phyloP scores from a whole-genome alignment of 1,140 invertebrate species.

The Heterodera schachtii region DNA sequence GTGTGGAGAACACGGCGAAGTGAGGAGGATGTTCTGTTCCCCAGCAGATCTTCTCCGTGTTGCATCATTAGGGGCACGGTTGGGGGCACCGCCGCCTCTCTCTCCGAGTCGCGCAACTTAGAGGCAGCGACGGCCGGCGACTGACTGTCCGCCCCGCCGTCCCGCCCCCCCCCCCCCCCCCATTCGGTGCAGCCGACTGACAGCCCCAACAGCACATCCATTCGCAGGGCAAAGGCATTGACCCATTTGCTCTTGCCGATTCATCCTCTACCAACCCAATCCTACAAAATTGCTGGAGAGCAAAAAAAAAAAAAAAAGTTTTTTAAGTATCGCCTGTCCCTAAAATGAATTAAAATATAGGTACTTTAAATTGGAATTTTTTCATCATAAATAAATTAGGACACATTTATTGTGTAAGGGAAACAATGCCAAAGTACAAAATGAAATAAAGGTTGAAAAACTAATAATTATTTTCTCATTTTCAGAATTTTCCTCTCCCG shows the following conservation, averaged over 20 bases:
- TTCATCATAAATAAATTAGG: no score
- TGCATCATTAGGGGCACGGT: slow-evolving; percentile 5
- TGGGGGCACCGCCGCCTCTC: neutral
- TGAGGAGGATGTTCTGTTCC: neutral
- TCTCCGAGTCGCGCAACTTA: slow-evolving; percentile 4
- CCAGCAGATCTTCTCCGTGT: neutral
- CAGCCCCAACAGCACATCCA: neutral
- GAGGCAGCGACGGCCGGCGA: neutral
- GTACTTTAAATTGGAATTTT: no score
- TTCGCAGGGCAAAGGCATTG: neutral
- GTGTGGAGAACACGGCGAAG: neutral
- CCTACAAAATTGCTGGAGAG: neutral
- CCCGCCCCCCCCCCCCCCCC: neutral
- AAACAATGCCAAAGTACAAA: no score
- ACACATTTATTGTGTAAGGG: no score
- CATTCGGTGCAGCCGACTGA: neutral
- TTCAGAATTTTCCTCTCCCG: no score
- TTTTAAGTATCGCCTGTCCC: neutral
- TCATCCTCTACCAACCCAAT: neutral
- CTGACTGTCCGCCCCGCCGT: slow-evolving; percentile 9
- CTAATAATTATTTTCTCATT: no score
- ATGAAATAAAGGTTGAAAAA: no score
- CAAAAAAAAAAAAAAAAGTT: neutral
- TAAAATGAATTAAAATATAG: neutral
- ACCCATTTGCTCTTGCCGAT: slow-evolving; percentile 8